These are phyloP conservation scores for Carettochelys insculpta DNA, from an alignment of 2,113 vertebrate species.

Conservation along the genomic window DNA sequence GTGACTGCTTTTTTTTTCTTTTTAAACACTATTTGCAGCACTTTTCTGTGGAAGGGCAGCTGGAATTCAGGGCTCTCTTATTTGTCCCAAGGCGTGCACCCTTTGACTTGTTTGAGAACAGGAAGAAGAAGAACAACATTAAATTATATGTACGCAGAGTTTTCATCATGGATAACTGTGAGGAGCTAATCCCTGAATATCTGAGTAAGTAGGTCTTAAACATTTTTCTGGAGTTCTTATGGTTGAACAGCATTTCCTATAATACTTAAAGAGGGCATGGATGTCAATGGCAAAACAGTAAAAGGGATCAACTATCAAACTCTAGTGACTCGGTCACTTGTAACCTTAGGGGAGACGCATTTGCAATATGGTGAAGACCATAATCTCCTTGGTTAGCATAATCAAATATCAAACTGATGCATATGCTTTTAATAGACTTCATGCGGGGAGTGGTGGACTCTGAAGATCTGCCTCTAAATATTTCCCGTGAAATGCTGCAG, in stretches of 20 bases:
- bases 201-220: slow-evolving; percentile 84
- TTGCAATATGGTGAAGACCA: too few relatives aligned
- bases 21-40: too few relatives aligned
- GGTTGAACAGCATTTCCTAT: too few relatives aligned
- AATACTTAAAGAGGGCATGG: too few relatives aligned
- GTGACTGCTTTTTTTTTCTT: too few relatives aligned
- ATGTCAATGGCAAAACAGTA: too few relatives aligned
- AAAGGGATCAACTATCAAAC: too few relatives aligned
- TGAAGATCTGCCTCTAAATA: slow-evolving; percentile 95
- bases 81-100: slow-evolving; percentile 93
- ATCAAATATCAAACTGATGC: too few relatives aligned
- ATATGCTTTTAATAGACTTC: too few relatives aligned
- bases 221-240: fast-evolving
- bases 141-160: slow-evolving; percentile 95
- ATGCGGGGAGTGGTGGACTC: slow-evolving; percentile 96
- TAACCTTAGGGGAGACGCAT: too few relatives aligned
- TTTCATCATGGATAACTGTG: slow-evolving; percentile 99
- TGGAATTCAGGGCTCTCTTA: slow-evolving; percentile 93
- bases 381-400: too few relatives aligned
- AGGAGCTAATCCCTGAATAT: slow-evolving; percentile 95
- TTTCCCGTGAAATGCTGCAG: slow-evolving; percentile 97
- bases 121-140: slow-evolving; percentile 97
- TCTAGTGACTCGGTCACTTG: too few relatives aligned
- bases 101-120: slow-evolving; percentile 95
- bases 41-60: slow-evolving; percentile 96